Base-by-base conservation (phyloP, 2,888 invertebrate species). In the Andrena flavipes region DNA sequence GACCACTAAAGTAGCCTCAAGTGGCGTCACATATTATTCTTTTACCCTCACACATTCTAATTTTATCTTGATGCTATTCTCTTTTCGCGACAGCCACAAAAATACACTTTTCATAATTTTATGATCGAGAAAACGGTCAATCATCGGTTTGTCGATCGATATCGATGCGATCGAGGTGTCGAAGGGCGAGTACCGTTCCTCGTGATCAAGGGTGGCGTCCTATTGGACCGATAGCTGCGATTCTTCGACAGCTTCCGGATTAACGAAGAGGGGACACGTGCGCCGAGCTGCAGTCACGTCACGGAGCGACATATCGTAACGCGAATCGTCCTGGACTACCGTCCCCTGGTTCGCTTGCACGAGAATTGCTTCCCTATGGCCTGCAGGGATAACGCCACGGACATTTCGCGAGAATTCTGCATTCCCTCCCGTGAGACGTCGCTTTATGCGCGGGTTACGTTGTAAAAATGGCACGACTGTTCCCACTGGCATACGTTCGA, bases 271-370 rank as follows among this genome's bases (percentile, higher is more conserved):
- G 16, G 35, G 63, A 33, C 65, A 81, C 85, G 84, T 84, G 82
- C 71, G 51, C 67, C 60, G 30, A 10, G 42, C 67, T 42, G 79
- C 62, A 86, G 73, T 87, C 77, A 84, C 80, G 84, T 86, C 78
- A 82, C 70, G 76, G 62, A 71, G 69, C 70, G 76, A 82, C 76
- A 62, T 85, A 85, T 87, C 82, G 72, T 85, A 83, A 84, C 75
- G 72, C 63, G 80, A 74, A 82, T 78, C 81, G 84, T 42, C 30
- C 59, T 60, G 62, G 73, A 77, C 68, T 65, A 75, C 69, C 59
- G 8, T 72, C 72, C 49, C 64, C 48, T 63, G 65, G 54, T 83
- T 80, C 85, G 70, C 68, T 82, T 49, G 70, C 51, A 71, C 51
- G 76, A 80, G 69, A 87, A 87, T 86, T 86, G 84, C 77, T 74